Percentiles rank a stretch among this genome's conserved stretches.
These are phyloP conservation scores for Clarias pachynema DNA, from an alignment of 2,797 vertebrate genomes.

Conservation along the genomic window DNA sequence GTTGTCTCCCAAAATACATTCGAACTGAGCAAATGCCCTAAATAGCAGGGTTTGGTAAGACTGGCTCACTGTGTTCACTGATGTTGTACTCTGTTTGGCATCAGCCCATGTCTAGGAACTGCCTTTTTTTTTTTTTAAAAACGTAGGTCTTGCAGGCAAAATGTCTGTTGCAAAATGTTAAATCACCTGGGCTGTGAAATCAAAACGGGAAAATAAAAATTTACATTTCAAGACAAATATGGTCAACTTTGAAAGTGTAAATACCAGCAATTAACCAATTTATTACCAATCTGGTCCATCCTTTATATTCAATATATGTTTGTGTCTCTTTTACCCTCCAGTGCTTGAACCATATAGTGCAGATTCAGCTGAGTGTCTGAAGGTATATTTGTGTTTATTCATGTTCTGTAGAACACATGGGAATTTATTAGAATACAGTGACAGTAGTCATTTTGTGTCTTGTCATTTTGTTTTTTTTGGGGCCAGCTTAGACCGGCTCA, in stretches of 20 bases:
- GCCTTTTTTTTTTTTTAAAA: background rate
- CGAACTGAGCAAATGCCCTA: constrained; percentile 41
- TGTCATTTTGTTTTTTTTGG: background rate
- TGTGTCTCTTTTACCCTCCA: background rate
- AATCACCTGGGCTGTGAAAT: background rate
- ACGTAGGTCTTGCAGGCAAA: constrained; percentile 24
- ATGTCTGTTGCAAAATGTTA: background rate
- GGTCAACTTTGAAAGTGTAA: background rate
- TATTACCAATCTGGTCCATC: background rate
- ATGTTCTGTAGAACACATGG: background rate
- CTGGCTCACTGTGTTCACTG: constrained; percentile 15
- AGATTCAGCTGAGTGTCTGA: background rate
- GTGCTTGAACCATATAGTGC: background rate
- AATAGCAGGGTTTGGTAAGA: constrained; percentile 29
- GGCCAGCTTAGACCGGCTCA: background rate
- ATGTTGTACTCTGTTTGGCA: constrained; percentile 38
- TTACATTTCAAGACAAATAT: background rate
- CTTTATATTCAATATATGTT: background rate
- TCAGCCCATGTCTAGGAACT: constrained; percentile 33
- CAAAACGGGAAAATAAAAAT: background rate
- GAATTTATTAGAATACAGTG: background rate
- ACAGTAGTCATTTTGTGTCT: background rate
- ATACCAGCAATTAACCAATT: background rate
- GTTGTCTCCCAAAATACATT: constrained; percentile 22
- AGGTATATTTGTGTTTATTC: background rate